These are phyloP conservation scores for Meloidogyne chitwoodi DNA, from an alignment of 1,140 invertebrate species.

Conservation along the genomic window DNA sequence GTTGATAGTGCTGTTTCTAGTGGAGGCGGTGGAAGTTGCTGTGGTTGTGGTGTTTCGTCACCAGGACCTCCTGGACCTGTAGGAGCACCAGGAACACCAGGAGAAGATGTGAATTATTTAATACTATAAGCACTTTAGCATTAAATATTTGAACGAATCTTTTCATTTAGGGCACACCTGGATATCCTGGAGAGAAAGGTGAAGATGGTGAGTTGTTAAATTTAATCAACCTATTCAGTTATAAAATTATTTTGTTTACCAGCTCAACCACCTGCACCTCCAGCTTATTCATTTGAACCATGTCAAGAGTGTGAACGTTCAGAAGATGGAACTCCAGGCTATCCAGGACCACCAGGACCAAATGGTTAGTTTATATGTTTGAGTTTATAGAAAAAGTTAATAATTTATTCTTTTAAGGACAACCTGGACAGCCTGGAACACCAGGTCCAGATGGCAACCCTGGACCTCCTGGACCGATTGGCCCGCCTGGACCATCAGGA, in stretches of 20 bases:
- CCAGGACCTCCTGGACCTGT: background rate
- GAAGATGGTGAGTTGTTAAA: background rate
- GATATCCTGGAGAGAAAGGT: background rate
- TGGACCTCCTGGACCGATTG: background rate
- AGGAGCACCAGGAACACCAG: background rate
- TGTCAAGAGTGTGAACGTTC: conserved; percentile 16
- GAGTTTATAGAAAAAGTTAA: too few species aligned
- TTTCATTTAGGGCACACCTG: background rate
- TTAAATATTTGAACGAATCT: background rate
- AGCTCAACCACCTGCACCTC: background rate
- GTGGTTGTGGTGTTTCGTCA: conserved; percentile 9
- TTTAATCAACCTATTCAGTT: background rate
- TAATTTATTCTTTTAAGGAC: background rate
- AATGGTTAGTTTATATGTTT: background rate
- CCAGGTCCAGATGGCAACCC: conserved; percentile 8
- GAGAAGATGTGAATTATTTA: conserved; percentile 12
- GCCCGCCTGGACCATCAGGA: background rate
- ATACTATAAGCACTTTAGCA: too few species aligned
- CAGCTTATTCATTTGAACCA: background rate
- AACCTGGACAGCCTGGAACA: conserved; percentile 1
- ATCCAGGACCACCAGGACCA: conserved; percentile 9
- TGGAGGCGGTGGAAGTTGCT: background rate
- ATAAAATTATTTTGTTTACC: background rate
- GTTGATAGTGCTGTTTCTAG: background rate
- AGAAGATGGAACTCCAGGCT: background rate